phyloP scores from a whole-genome alignment of 92 coral and sea anemone genomes.

The Umimayanthus kanabou region DNA sequence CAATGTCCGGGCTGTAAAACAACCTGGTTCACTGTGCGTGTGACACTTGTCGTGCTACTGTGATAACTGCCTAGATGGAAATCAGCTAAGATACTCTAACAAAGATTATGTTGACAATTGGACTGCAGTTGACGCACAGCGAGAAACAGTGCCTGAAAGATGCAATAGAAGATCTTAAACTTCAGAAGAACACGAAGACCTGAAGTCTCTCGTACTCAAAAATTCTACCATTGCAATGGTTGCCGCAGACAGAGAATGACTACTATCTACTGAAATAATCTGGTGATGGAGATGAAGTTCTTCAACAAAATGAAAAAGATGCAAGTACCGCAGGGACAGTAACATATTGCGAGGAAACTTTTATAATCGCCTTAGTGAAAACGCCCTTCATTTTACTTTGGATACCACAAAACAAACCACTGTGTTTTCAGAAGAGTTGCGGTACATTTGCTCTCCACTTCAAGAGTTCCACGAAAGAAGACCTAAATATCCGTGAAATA shows the following conservation, averaged over 20 bases:
- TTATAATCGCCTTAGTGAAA: not conserved
- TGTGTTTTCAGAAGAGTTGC: not conserved
- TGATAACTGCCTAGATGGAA: slow-evolving; percentile 1
- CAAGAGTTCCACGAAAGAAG: slow-evolving; percentile 12
- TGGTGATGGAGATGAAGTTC: slow-evolving; percentile 7
- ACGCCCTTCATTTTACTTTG: not conserved
- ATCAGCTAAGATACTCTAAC: not conserved
- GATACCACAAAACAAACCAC: not conserved
- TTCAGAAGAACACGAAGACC: slow-evolving; percentile 15
- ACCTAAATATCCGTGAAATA: not conserved
- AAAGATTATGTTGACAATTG: not conserved
- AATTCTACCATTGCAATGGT: slow-evolving; percentile 41
- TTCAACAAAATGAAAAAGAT: slow-evolving; percentile 13
- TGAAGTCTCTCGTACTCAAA: slow-evolving; percentile 12
- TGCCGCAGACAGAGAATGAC: slow-evolving; percentile 46
- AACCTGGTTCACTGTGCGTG: slow-evolving; percentile 23
- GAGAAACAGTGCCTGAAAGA: not conserved
- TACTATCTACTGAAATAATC: slow-evolving; percentile 37
- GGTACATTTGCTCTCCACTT: slow-evolving; percentile 14
- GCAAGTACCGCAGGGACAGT: slow-evolving; percentile 10
- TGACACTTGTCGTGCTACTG: not conserved
- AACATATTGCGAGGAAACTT: slow-evolving; percentile 12
- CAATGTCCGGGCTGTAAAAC: not conserved
- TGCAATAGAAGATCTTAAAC: slow-evolving; percentile 22
- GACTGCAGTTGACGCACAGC: slow-evolving; percentile 5